phyloP scores from a whole-genome alignment of 1,140 invertebrate genomes.

The Micrasema longulum region DNA sequence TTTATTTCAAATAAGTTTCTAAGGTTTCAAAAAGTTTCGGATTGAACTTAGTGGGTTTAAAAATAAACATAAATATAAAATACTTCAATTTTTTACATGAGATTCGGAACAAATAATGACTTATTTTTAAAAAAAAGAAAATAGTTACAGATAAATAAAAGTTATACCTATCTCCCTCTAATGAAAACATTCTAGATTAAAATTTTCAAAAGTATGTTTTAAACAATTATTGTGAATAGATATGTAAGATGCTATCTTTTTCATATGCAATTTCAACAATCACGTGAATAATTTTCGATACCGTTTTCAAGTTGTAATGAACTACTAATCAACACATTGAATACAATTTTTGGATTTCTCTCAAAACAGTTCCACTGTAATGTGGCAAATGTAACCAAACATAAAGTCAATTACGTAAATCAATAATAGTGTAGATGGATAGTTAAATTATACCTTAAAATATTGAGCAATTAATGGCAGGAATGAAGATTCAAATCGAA shows the following conservation, averaged over 20 bases:
- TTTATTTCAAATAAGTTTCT: too few species aligned
- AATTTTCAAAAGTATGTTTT: constrained; percentile 33
- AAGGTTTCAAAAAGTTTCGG: too few species aligned
- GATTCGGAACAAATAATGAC: too few species aligned
- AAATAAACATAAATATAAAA: too few species aligned
- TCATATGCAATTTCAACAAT: constrained; percentile 38
- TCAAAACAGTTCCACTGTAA: too few species aligned
- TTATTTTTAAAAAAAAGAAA: too few species aligned
- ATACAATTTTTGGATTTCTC: too few species aligned
- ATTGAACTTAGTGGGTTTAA: too few species aligned
- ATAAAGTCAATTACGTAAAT: constrained; percentile 2
- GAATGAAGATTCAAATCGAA: constrained; percentile 13
- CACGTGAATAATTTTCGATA: constrained; percentile 19
- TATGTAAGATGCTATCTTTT: constrained; percentile 40
- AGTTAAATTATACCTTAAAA: constrained; percentile 32
- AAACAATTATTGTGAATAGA: constrained; percentile 34
- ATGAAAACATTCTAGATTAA: constrained; percentile 22
- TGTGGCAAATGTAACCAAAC: neutral
- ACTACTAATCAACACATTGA: neutral
- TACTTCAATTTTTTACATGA: too few species aligned
- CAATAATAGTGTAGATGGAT: constrained; percentile 3
- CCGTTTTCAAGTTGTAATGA: too few species aligned
- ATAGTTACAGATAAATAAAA: too few species aligned
- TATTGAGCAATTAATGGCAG: constrained; percentile 34
- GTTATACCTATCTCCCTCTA: too few species aligned